These are phyloP conservation scores for Lerema accius DNA, from an alignment of 1,140 invertebrate genomes.

Conservation along the genomic window DNA sequence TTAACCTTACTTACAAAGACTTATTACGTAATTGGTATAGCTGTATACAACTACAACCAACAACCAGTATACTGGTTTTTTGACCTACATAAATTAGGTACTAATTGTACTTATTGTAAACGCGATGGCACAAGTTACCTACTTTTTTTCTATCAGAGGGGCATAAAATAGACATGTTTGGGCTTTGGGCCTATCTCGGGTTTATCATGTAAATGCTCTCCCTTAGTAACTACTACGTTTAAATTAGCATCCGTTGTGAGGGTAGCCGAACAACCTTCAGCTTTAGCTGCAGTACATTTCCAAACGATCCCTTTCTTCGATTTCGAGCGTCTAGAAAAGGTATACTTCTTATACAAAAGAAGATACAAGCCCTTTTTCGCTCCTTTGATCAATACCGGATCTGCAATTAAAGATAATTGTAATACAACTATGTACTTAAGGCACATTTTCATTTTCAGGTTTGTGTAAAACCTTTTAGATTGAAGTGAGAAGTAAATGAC, in stretches of 20 bases:
- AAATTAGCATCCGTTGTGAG: slow-evolving; percentile 65
- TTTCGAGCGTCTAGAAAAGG: slow-evolving; percentile 53
- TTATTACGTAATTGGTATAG: no score
- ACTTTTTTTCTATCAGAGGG: no score
- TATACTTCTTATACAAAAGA: slow-evolving; percentile 59
- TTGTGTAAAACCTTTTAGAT: background rate
- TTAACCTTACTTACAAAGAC: no score
- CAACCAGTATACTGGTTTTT: no score
- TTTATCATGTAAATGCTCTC: slow-evolving; percentile 51
- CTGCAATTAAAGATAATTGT: slow-evolving; percentile 43
- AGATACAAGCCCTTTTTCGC: slow-evolving; percentile 62
- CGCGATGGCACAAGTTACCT: no score
- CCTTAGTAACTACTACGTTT: slow-evolving; percentile 56
- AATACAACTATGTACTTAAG: no score
- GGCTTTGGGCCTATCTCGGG: slow-evolving; percentile 50
- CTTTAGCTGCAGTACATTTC: slow-evolving; percentile 63
- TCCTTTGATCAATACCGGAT: slow-evolving; percentile 63
- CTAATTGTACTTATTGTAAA: no score
- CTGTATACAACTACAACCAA: no score
- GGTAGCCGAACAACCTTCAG: slow-evolving; percentile 55
- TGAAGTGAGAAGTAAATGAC: no score
- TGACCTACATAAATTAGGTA: no score
- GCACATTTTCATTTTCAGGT: no score
- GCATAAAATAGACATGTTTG: slow-evolving; percentile 73
- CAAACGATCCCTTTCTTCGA: slow-evolving; percentile 71